Evolutionary conservation across 2,888 invertebrate genomes (phyloP), one percentile per base, ranked within the genome.

Genomic region (Boloria selene): DNA sequence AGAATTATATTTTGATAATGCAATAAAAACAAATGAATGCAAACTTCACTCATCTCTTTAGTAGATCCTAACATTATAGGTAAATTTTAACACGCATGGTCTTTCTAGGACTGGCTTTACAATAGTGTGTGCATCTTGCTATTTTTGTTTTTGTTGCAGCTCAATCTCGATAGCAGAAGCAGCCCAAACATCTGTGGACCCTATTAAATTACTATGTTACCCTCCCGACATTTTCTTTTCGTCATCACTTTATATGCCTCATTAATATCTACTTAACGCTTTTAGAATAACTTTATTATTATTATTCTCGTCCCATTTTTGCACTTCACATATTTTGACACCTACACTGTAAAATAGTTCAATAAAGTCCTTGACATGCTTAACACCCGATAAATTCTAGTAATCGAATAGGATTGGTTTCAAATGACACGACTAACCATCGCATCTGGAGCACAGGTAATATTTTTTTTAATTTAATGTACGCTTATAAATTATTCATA

Each of bases 61-160:
- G 7, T 42, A 44, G n/a, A 14, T 55, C 14, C n/a, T 56, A 55
- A 55, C 10, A 10, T 13, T 16, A 4, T 47, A 58, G 58, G 4
- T 45, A 13, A n/a, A 13, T 47, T 49, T 47, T 71, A 70, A 71
- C 56, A 64, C 55, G 73, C 73, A 74, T 74, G 73, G 52, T 59
- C 51, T 64, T 70, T 47, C 13, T 72, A 71, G 68, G 55, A 60
- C 76, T 77, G 70, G 90, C 88, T 89, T 89, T 72, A 75, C 75
- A 75, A 86, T 85, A 83, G 85, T 83, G 87, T 81, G 87, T 88
- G 91, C 90, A 91, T 88, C 82, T 84, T 84, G 88, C 85, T 81
- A 84, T 88, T 86, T 89, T 80, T 85, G 74, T 85, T 86, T 90
- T 82, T 92, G 90, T 92, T 92, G 89, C 91, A 92, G 91, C 79